Conservation (phyloP, 2,113 vertebrate species). For the Nesogale talazaci region DNA sequence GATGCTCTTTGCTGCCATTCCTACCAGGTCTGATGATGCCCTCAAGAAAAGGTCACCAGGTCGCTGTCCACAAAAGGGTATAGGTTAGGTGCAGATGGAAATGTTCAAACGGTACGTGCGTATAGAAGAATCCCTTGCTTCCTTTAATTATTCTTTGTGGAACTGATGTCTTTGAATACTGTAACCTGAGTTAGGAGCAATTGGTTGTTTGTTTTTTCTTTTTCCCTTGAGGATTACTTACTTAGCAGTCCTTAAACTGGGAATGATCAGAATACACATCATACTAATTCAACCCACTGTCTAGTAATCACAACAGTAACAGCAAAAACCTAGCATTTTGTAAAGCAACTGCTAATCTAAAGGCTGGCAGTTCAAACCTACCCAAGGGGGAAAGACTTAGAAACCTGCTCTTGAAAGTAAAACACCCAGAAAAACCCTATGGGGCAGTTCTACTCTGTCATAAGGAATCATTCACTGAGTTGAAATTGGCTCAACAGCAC, state of each 20-base stretch:
- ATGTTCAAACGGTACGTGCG: neutral
- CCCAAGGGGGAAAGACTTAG: neutral
- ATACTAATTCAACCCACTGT: neutral
- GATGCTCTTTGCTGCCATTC: neutral
- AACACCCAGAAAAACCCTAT: neutral
- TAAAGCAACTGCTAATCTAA: neutral
- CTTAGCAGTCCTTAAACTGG: slow-evolving; percentile 6
- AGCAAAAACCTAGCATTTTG: neutral
- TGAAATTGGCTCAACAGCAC: neutral
- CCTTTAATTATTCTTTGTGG: slow-evolving; percentile 8
- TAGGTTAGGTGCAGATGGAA: slow-evolving; percentile 15
- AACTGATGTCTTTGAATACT: slow-evolving; percentile 21
- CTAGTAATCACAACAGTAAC: neutral
- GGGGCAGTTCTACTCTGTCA: neutral
- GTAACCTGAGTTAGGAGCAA: neutral
- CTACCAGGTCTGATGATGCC: neutral
- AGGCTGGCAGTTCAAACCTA: neutral
- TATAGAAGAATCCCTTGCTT: neutral
- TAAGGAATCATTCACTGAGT: neutral
- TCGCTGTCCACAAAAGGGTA: neutral
- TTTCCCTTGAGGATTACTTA: neutral
- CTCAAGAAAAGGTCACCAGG: neutral
- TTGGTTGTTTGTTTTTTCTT: neutral
- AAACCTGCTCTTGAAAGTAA: neutral
- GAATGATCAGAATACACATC: neutral